These are phyloP conservation scores for Hetaerina americana DNA, from an alignment of 1,140 invertebrate species.

Conservation along the genomic window DNA sequence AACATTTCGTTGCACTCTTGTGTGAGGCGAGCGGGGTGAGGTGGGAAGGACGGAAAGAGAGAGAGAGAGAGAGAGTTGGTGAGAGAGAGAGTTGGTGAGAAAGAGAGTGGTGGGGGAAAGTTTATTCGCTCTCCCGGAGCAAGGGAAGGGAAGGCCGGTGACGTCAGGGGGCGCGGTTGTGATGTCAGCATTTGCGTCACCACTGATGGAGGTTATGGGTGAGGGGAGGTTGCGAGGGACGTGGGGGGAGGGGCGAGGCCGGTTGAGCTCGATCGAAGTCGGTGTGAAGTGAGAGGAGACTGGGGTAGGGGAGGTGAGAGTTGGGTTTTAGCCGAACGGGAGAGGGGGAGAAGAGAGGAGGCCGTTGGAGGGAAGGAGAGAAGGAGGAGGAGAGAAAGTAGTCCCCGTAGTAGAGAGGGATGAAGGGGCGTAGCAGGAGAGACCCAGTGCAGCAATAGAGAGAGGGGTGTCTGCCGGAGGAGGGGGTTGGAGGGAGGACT, in stretches of 20 bases:
- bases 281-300: no score
- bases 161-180: neutral
- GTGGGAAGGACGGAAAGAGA: neutral
- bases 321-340: neutral
- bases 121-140: neutral
- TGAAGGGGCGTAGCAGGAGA: no score
- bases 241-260: neutral
- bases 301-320: no score
- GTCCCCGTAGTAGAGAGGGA: no score
- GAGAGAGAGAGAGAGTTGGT: neutral
- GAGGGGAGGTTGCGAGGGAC: neutral
- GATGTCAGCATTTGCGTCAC: neutral
- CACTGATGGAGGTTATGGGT: neutral
- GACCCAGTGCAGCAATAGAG: no score
- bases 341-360: neutral
- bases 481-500: no score
- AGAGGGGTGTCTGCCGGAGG: no score
- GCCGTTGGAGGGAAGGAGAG: neutral
- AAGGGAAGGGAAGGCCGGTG: neutral
- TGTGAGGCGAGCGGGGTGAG: neutral
- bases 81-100: neutral
- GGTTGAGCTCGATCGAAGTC: no score
- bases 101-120: neutral
- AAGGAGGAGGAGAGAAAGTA: no score
- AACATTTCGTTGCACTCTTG: no score